A percentile compares a stretch with the other conserved stretches of the same genome.
Evolutionary conservation across 2,888 invertebrate genomes (phyloP).

Genomic region (Campoletis raptor): DNA sequence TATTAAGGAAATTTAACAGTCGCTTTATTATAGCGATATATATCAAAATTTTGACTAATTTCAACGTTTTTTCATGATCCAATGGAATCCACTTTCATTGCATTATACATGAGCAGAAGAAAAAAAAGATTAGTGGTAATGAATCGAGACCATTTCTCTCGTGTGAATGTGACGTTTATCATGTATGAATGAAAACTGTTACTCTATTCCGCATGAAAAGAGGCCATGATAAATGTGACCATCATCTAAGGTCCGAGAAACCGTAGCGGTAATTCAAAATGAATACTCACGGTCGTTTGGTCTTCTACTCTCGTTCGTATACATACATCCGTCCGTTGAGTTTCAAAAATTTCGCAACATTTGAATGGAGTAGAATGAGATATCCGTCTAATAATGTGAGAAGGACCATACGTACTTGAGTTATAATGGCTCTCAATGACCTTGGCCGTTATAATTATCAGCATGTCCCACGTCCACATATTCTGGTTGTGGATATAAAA

Average conservation of each 20-base stretch:
- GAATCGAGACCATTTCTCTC: background rate
- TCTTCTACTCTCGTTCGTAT: constrained; percentile 14
- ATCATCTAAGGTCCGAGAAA: constrained; percentile 34
- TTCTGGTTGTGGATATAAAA: constrained; percentile 71
- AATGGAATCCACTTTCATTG: background rate
- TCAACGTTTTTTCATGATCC: background rate
- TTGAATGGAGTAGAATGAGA: constrained; percentile 22
- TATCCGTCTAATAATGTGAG: constrained; percentile 73
- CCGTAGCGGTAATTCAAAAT: constrained; percentile 39
- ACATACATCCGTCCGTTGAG: constrained; percentile 21
- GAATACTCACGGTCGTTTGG: constrained; percentile 50
- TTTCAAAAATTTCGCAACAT: constrained; percentile 66
- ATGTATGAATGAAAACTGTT: background rate
- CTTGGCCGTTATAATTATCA: constrained; percentile 73
- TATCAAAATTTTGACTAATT: background rate
- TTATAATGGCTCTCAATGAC: constrained; percentile 72
- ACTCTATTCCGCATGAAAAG: constrained; percentile 31
- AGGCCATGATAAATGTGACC: constrained; percentile 65
- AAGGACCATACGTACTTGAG: constrained; percentile 79
- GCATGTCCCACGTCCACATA: constrained; percentile 72
- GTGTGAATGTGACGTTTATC: background rate
- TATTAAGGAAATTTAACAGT: too few species aligned
- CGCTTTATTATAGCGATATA: background rate
- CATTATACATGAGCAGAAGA: background rate
- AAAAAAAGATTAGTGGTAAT: background rate